Base-by-base conservation (phyloP, 1,140 invertebrate species). In the Drosophila teissieri region DNA sequence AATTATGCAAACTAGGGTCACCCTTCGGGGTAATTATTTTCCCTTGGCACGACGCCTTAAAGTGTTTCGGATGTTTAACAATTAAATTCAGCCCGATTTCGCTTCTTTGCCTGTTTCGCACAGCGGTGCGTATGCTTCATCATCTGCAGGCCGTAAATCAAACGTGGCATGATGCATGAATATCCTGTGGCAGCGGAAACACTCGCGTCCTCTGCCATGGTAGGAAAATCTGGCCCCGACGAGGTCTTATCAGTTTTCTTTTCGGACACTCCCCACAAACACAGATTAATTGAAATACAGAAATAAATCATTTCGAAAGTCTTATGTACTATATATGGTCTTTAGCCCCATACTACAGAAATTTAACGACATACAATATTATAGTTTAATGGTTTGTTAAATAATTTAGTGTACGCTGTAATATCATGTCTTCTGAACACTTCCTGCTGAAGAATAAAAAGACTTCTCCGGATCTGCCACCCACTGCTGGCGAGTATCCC, bases 121-220 rank as follows among this genome's bases (percentile, higher is more conserved):
- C 53, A 49, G 8, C 62, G 7, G 36, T 57, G 68, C 68, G 68
- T 49, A 70, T 72, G 70, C 68, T 70, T 72, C 36, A 72, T 72
- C 15, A 72, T 72, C 15, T 72, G 27, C 53, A 15, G 52, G 44
- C 15, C 52, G 52, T 72, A 70, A 69, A 49, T 72, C 68, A 70
- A 36, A 27, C 11, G 14, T 19, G 36, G 51, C 67, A 56, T 40
- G 67, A 72, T 70, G 68, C 44, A 72, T 70, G 51, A 4, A 40
- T 70, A 70, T 42, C 27, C 68, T 57, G 49, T 22, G 52, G 51
- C 64, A 31, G 64, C 44, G 14, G 36, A 46, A 34, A 12, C 2
- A 27, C n/a, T 17, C 17, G 11, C 15, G 15, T 15, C 12, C 46
- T 34, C 34, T 34, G 3, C 31, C 3, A 34, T 39, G 46, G 37